phyloP scores from a whole-genome alignment of 2,113 vertebrate species.

The Corydoras sp. region DNA sequence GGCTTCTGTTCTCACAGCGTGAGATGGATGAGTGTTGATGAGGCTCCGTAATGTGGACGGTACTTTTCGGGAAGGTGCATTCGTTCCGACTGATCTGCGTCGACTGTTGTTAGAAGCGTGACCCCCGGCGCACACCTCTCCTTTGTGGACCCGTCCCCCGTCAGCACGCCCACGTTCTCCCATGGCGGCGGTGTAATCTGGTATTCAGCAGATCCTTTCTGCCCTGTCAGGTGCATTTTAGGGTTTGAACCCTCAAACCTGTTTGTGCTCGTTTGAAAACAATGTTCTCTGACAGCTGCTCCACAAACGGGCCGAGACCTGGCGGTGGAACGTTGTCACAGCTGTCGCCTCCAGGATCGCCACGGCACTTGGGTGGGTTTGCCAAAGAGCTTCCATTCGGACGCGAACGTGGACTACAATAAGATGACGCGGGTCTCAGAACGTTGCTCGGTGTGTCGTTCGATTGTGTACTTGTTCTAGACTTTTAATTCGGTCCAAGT shows the following conservation, averaged over 20 bases:
- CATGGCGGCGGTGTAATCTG: slow-evolving; percentile 33
- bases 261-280: slow-evolving; percentile 36
- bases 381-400: not conserved
- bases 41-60: not conserved
- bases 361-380: not conserved
- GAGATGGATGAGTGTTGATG: not conserved
- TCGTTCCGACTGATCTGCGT: slow-evolving; percentile 16
- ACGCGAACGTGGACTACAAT: too few relatives aligned
- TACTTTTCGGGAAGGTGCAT: not conserved
- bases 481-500: too few relatives aligned
- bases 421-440: too few relatives aligned
- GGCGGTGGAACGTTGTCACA: slow-evolving; percentile 28
- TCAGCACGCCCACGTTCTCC: slow-evolving; percentile 23
- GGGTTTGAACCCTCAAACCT: slow-evolving; percentile 33
- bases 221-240: slow-evolving; percentile 42
- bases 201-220: slow-evolving; percentile 45
- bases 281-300: slow-evolving; percentile 46
- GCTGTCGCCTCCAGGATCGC: slow-evolving; percentile 19
- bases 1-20: not conserved
- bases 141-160: slow-evolving; percentile 26
- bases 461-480: too few relatives aligned
- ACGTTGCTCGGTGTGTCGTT: too few relatives aligned
- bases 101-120: slow-evolving; percentile 29
- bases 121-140: slow-evolving; percentile 15
- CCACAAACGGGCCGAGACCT: slow-evolving; percentile 31